Evolutionary conservation across 1,140 invertebrate species (phyloP), one percentile per base, ranked within the genome.

Genomic region (Asobara japonica): DNA sequence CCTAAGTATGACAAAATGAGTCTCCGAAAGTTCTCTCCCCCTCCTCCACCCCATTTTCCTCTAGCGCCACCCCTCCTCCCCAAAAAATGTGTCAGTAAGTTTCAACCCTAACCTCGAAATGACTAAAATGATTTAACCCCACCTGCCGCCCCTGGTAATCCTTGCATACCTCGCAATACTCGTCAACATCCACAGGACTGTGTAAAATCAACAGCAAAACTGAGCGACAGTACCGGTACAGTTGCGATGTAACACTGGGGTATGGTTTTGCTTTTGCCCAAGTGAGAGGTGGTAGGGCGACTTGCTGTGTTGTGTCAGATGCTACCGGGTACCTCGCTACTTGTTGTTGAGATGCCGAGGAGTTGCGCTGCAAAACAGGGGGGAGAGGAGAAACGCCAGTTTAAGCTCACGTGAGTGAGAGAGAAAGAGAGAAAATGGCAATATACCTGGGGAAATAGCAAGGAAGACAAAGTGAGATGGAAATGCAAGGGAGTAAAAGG

Each of bases 261-360:
- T 45, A 41, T 41, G 71, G 48, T 30, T 68, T 33, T 27, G 48
- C 22, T 56, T 56, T 56, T 27, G 51, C 1, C 22, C 20, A 56
- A 56, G 51, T 65, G 25, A 56, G 65, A 51, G 78, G 79, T 79
- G 78, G 80, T 78, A 84, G 81, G 78, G 79, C 78, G 77, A 80
- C 78, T 84, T 86, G 84, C 82, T 86, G 84, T 86, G 84, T 86
- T 87, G 80, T 86, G 84, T 85, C 80, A 82, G 81, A 85, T 87
- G 82, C 84, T 82, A 82, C 78, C 80, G 80, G 83, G 83, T 84
- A 84, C 80, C 83, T 76, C 76, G 78, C 80, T 85, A 85, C 80
- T 87, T 87, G 85, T 87, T 87, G 84, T 87, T 85, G 80, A 84
- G 84, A 86, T 86, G 83, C 84, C 79, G 71, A 73, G 77, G 78